These are phyloP conservation scores for Laothoe populi DNA, from an alignment of 2,888 invertebrate genomes.

Conservation along the genomic window DNA sequence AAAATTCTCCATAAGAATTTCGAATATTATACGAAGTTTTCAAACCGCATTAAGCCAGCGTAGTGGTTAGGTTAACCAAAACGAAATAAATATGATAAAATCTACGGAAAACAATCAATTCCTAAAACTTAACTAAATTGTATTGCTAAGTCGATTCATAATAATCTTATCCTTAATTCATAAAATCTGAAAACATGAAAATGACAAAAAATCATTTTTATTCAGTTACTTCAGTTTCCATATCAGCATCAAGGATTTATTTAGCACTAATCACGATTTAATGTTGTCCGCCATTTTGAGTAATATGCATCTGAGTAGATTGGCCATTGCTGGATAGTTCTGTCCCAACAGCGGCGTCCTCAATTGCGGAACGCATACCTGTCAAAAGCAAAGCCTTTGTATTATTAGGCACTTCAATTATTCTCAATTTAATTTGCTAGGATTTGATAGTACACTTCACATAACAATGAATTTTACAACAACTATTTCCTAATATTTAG, in stretches of 20 bases:
- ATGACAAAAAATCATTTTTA: conserved; percentile 8
- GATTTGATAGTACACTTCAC: no score
- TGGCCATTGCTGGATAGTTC: conserved; percentile 68
- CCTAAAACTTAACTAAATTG: no score
- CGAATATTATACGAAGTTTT: no score
- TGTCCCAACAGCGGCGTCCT: conserved; percentile 69
- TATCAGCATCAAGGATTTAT: not conserved
- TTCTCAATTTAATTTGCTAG: not conserved
- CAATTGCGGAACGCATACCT: conserved; percentile 75
- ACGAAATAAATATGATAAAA: no score
- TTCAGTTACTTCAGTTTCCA: not conserved
- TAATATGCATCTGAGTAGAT: conserved; percentile 59
- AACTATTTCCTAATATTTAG: no score
- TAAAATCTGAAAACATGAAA: not conserved
- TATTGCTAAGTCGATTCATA: no score
- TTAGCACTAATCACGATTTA: conserved; percentile 33
- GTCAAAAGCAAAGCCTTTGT: conserved; percentile 27
- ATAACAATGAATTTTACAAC: no score
- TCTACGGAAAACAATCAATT: no score
- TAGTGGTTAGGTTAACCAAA: no score
- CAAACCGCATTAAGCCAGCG: no score
- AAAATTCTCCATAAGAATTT: no score
- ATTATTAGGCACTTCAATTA: not conserved
- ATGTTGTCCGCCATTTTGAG: conserved; percentile 70
- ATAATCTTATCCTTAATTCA: no score